These are phyloP conservation scores for Rostratula benghalensis DNA, from an alignment of 2,113 vertebrate species.

Conservation along the genomic window DNA sequence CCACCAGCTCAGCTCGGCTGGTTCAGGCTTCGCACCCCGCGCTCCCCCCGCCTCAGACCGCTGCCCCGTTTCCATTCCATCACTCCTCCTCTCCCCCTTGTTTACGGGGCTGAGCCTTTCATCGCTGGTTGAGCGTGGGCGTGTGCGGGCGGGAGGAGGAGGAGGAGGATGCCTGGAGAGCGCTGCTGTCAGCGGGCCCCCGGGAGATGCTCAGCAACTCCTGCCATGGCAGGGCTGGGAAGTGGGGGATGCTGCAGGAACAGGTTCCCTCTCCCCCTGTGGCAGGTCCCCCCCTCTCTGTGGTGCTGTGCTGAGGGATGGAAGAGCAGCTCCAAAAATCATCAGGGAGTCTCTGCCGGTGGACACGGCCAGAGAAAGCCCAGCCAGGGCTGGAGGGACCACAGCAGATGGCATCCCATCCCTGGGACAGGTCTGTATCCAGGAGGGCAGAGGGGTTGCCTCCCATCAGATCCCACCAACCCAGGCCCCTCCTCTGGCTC, in stretches of 20 bases:
- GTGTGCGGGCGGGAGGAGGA: background rate
- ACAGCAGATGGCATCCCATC: rapidly evolving
- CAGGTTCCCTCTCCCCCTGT: background rate
- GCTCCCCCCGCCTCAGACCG: background rate
- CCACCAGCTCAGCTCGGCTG: background rate
- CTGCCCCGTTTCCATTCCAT: background rate
- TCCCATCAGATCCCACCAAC: background rate
- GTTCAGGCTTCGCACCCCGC: background rate
- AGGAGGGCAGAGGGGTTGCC: background rate
- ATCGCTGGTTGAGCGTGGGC: background rate
- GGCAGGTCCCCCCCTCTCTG: background rate
- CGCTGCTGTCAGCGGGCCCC: background rate
- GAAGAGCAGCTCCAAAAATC: background rate
- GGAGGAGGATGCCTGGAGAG: conserved; percentile 21
- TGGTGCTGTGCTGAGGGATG: rapidly evolving
- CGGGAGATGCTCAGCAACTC: background rate
- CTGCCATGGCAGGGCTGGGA: background rate
- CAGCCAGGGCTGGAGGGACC: background rate
- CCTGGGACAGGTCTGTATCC: rapidly evolving
- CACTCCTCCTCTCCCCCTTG: background rate
- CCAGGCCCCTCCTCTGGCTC: background rate
- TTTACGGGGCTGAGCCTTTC: conserved; percentile 6
- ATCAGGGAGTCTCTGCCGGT: rapidly evolving
- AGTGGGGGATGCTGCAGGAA: rapidly evolving
- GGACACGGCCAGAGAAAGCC: background rate